Evolutionary conservation across 2,797 vertebrate species (phyloP).

Genomic region (Zenarchopterus dispar): DNA sequence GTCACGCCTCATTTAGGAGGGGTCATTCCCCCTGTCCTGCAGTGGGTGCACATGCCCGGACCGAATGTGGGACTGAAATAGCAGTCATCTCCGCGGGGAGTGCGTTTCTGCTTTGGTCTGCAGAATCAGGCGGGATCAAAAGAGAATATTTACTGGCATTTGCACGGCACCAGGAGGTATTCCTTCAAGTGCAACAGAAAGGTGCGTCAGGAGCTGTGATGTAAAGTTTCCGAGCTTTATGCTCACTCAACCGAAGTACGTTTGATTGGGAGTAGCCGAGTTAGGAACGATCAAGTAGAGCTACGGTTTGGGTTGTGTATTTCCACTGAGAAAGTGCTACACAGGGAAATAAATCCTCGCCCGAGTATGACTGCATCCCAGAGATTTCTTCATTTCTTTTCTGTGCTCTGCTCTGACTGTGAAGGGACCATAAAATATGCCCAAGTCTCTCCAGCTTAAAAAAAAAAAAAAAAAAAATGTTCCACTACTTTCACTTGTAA

Average conservation of each 20-base stretch:
- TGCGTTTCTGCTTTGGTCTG: constrained; percentile 33
- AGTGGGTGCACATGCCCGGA: constrained; percentile 44
- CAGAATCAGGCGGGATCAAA: constrained; percentile 50
- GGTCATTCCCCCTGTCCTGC: constrained; percentile 43
- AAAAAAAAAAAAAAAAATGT: constrained; percentile 51
- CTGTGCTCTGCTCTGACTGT: constrained; percentile 46
- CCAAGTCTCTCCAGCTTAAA: constrained; percentile 55
- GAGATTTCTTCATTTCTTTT: constrained; percentile 59
- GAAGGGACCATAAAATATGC: constrained; percentile 67
- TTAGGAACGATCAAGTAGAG: constrained; percentile 49
- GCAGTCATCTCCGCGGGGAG: constrained; percentile 34
- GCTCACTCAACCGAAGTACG: constrained; percentile 23
- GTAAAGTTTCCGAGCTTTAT: constrained; percentile 53
- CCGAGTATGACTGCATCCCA: constrained; percentile 50
- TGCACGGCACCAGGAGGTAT: not conserved
- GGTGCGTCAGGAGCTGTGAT: constrained; percentile 42
- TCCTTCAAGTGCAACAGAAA: constrained; percentile 45
- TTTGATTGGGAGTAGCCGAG: constrained; percentile 48
- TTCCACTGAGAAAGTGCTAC: constrained; percentile 41
- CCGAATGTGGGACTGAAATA: constrained; percentile 50
- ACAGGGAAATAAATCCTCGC: constrained; percentile 47
- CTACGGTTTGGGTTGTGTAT: constrained; percentile 23
- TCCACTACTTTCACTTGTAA: constrained; percentile 76
- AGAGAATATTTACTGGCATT: constrained; percentile 30
- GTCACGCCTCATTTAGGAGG: constrained; percentile 74